Conservation (phyloP, 2,888 invertebrate species). For the Quadroppia sp. region DNA sequence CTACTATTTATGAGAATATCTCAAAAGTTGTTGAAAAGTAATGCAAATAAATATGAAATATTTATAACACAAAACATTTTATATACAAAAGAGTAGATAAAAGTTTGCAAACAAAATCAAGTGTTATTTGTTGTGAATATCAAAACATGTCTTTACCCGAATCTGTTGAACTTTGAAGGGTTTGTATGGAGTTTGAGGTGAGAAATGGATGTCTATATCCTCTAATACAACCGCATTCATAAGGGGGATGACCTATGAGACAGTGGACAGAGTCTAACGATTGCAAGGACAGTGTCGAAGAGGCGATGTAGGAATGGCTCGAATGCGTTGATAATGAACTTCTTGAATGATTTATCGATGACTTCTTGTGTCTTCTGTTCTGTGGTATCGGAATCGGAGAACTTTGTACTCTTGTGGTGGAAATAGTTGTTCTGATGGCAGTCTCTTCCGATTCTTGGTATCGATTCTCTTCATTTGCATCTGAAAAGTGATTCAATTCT, state of each 20-base stretch:
- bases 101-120: too few species aligned
- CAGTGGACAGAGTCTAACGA: background rate
- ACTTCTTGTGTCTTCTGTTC: slow-evolving; percentile 3
- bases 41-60: too few species aligned
- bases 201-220: slow-evolving; percentile 16
- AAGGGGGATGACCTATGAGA: slow-evolving; percentile 28
- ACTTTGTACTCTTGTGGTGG: slow-evolving; percentile 17
- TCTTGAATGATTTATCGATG: background rate
- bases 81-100: too few species aligned
- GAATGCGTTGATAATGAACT: slow-evolving; percentile 11
- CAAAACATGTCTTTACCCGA: background rate
- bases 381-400: slow-evolving; percentile 29
- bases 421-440: background rate
- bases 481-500: background rate
- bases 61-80: too few species aligned
- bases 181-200: background rate
- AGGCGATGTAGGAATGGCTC: background rate
- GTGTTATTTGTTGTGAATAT: too few species aligned
- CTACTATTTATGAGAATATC: too few species aligned
- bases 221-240: slow-evolving; percentile 22
- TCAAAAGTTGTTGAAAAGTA: too few species aligned
- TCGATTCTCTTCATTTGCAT: background rate
- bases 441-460: background rate
- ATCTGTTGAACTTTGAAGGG: background rate
- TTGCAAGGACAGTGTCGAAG: background rate